These are phyloP conservation scores for Oreotrochilus melanogaster DNA, from an alignment of 2,113 vertebrate species.

Conservation along the genomic window DNA sequence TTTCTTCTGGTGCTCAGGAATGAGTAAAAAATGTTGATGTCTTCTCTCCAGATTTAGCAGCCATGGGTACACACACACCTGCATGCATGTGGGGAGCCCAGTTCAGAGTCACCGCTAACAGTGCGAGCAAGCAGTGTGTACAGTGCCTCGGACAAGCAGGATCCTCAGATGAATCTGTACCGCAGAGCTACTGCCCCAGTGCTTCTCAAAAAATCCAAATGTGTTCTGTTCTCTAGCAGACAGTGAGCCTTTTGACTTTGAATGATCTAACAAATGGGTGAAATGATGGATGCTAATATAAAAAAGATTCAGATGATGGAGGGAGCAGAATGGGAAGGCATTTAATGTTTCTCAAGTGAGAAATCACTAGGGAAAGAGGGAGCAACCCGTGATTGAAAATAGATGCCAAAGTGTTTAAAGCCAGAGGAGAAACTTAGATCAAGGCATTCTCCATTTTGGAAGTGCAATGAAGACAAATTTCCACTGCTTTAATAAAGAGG, in stretches of 20 bases:
- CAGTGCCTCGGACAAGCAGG: background rate
- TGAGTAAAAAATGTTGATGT: rapidly evolving
- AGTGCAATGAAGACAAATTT: background rate
- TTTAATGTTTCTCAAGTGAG: background rate
- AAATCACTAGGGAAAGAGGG: background rate
- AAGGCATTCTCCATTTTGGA: background rate
- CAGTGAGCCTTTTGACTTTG: background rate
- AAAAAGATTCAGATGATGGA: background rate
- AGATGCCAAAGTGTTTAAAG: background rate
- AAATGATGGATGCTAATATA: background rate
- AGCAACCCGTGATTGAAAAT: conserved; percentile 11
- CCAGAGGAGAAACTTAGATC: background rate
- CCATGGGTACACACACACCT: rapidly evolving
- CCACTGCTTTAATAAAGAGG: background rate
- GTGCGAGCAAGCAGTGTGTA: background rate
- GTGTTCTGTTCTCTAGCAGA: background rate
- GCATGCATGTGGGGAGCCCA: rapidly evolving
- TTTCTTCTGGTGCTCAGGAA: background rate
- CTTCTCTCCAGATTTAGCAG: rapidly evolving
- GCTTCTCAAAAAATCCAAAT: background rate
- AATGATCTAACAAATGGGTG: background rate
- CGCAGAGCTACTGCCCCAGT: background rate
- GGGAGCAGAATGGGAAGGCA: background rate
- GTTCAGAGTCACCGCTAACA: background rate
- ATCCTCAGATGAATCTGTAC: background rate